Evolutionary conservation across 1,140 invertebrate genomes (phyloP), one percentile per base, ranked within the genome.

Genomic region (Sminthurinus signatus): DNA sequence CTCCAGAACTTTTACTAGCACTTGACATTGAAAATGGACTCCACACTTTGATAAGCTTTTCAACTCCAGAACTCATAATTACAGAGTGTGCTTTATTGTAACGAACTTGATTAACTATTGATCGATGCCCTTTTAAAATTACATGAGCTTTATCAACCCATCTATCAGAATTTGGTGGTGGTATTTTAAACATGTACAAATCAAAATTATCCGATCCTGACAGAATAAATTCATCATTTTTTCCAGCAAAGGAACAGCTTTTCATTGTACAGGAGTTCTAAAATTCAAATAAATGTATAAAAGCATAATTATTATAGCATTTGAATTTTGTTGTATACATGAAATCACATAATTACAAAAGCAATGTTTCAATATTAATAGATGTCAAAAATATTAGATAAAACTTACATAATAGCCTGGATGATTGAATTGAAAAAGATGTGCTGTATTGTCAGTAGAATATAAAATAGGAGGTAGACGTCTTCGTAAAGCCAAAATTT

Each of bases 181-280:
- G 60, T 21, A 96, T 84, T 74, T 86, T 87, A 93, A 93, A 97
- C 81, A 94, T 87, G 76, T 95, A 96, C 17, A 97, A 76, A 76
- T 93, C 93, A 74, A 96, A 96, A 76, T 96, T 92, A 79, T 97
- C 94, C 0, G 93, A 96, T 67, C 86, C 94, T 3, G 91, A 94
- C 17, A 96, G 76, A 50, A 96, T 84, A 76, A 86, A 93, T 80
- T 95, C 85, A 75, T 96, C 92, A 44, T 85, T 82, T 5, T 86
- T 84, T 0, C 93, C 93, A n/a, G 89, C 92, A 81, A 96, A 96
- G 55, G 85, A 88, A 73, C 92, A 95, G 64, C 90, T 94, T 77
- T 97, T 97, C 91, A 96, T 95, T 0, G 93, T 96, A 75, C 93
- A 96, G 1, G 91, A 93, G 76, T 96, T 96, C 70, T 93, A 95